Evolutionary conservation across 1,140 invertebrate genomes (phyloP).

Genomic region (Drosophila micromelanica): DNA sequence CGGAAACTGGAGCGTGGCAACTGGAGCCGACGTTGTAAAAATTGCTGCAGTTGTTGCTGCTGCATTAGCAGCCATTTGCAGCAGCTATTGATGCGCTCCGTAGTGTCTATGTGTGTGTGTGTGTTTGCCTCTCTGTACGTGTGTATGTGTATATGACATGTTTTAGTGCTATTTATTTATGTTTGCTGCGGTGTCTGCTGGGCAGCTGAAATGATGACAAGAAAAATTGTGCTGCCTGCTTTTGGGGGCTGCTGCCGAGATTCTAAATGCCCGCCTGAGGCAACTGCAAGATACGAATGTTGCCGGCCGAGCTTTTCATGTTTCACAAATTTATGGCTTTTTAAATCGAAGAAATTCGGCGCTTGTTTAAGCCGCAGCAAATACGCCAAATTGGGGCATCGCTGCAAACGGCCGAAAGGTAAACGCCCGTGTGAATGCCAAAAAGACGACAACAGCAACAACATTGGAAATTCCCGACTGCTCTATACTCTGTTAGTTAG

Average conservation of each 20-base stretch:
- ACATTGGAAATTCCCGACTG: no score
- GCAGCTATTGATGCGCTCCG: constrained; percentile 62
- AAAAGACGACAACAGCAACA: not conserved
- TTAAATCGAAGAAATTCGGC: constrained; percentile 80
- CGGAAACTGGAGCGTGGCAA: constrained; percentile 79
- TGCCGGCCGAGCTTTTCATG: constrained; percentile 30
- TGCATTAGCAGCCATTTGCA: constrained; percentile 81
- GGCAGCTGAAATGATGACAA: constrained; percentile 70
- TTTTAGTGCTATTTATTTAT: constrained; percentile 80
- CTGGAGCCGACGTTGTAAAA: constrained; percentile 45
- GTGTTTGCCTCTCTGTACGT: not conserved
- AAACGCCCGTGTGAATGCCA: constrained; percentile 32
- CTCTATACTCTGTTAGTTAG: no score
- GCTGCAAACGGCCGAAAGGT: constrained; percentile 9
- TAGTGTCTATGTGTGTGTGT: not conserved
- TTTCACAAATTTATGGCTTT: constrained; percentile 68
- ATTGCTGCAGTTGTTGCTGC: constrained; percentile 67
- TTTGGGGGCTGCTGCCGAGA: constrained; percentile 52
- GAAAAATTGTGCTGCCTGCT: constrained; percentile 77
- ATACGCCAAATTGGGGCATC: constrained; percentile 23
- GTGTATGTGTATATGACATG: constrained; percentile 33
- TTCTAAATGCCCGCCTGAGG: constrained; percentile 39
- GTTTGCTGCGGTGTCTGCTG: constrained; percentile 59
- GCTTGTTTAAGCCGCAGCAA: constrained; percentile 67
- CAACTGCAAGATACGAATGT: constrained; percentile 1